phyloP scores from a whole-genome alignment of 2,797 vertebrate species.

The Spinibarbus caldwelli region DNA sequence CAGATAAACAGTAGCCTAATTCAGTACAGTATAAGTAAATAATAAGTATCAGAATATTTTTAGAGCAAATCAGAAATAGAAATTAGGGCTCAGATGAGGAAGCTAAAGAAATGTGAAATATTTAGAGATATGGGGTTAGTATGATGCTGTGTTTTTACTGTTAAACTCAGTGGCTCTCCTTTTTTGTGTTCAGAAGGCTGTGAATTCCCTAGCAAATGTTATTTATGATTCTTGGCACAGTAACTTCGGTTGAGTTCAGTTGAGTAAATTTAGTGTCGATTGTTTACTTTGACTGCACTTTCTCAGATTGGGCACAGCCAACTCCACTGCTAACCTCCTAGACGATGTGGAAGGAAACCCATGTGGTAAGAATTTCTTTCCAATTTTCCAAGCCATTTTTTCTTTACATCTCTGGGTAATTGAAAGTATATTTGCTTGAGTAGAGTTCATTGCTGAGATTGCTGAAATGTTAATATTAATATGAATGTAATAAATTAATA shows the following conservation, averaged over 20 bases:
- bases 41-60: not conserved
- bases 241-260: not conserved
- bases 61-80: not conserved
- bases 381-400: not conserved
- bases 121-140: not conserved
- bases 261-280: not conserved
- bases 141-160: not conserved
- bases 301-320: slow-evolving; percentile 86
- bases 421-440: not conserved
- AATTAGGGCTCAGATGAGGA: no score
- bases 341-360: slow-evolving; percentile 90
- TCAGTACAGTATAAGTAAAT: not conserved
- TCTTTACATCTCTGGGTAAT: not conserved
- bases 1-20: not conserved
- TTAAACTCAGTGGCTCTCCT: not conserved
- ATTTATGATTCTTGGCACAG: not conserved
- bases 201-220: not conserved
- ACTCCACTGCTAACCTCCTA: slow-evolving; percentile 94
- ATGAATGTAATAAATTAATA: no score
- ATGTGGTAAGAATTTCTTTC: slow-evolving; percentile 81
- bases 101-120: not conserved
- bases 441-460: no score
- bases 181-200: not conserved
- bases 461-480: no score
- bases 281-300: slow-evolving; percentile 74